These are phyloP conservation scores for Eulemur rufifrons DNA, from an alignment of 2,113 vertebrate species.

Conservation along the genomic window DNA sequence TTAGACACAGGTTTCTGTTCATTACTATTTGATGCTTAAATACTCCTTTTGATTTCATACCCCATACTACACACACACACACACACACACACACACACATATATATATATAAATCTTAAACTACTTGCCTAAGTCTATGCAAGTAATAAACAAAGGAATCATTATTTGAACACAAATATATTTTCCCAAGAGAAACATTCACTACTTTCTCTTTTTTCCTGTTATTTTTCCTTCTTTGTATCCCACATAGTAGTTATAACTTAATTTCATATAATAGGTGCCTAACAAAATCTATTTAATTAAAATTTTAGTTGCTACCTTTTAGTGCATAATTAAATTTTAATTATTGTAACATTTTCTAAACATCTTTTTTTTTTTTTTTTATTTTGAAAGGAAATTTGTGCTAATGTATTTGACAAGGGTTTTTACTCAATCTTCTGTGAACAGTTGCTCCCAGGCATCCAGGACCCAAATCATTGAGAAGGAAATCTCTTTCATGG, in stretches of 20 bases:
- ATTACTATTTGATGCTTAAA: background rate
- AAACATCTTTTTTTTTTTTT: slow-evolving; percentile 29
- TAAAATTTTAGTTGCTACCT: slow-evolving; percentile 3
- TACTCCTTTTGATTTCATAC: background rate
- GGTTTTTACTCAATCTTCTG: background rate
- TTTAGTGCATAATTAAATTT: background rate
- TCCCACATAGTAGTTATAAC: background rate
- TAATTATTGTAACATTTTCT: background rate
- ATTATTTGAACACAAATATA: background rate
- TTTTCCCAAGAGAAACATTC: background rate
- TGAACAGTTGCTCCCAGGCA: background rate
- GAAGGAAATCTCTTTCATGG: background rate
- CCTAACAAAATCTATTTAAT: background rate
- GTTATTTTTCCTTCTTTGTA: background rate
- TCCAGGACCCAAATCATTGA: background rate
- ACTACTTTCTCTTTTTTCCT: background rate
- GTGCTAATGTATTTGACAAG: background rate
- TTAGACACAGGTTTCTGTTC: background rate
- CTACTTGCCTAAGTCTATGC: background rate
- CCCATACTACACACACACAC: background rate
- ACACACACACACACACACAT: too few species aligned
- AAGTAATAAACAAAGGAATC: background rate
- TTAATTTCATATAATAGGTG: background rate
- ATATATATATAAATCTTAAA: background rate
- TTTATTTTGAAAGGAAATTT: background rate